These are phyloP conservation scores for Anguilla megastoma DNA, from an alignment of 2,797 vertebrate species.

Conservation along the genomic window DNA sequence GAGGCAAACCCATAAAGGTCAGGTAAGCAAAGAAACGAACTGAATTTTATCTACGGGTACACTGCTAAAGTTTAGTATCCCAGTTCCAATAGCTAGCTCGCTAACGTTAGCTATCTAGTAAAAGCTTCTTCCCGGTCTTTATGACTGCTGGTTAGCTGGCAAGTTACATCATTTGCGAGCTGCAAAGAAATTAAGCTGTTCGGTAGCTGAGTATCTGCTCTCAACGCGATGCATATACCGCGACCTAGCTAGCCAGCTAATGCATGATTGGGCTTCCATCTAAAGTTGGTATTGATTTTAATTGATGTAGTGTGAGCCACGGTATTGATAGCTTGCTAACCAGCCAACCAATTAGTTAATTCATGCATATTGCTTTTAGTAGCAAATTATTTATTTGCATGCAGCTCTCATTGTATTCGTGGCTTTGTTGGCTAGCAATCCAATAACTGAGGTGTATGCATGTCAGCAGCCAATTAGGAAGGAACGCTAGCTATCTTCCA, in stretches of 20 bases:
- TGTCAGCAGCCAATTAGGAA: conserved; percentile 28
- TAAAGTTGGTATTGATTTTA: background rate
- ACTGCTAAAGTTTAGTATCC: conserved; percentile 68
- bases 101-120: conserved; percentile 21
- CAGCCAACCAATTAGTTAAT: background rate
- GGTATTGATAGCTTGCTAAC: background rate
- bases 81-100: conserved; percentile 54
- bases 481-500: background rate
- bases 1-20: conserved; percentile 72
- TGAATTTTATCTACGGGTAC: conserved; percentile 47
- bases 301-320: background rate
- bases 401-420: conserved; percentile 47
- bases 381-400: background rate
- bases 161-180: background rate
- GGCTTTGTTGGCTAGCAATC: conserved; percentile 53
- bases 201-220: background rate
- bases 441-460: conserved; percentile 58
- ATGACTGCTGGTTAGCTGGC: background rate
- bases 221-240: background rate
- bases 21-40: conserved; percentile 67
- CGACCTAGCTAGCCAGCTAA: background rate
- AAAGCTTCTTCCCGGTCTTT: conserved; percentile 11
- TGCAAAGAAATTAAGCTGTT: background rate
- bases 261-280: background rate
- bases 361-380: background rate